phyloP scores from a whole-genome alignment of 1,140 invertebrate genomes.

The Meloidogyne hapla region DNA sequence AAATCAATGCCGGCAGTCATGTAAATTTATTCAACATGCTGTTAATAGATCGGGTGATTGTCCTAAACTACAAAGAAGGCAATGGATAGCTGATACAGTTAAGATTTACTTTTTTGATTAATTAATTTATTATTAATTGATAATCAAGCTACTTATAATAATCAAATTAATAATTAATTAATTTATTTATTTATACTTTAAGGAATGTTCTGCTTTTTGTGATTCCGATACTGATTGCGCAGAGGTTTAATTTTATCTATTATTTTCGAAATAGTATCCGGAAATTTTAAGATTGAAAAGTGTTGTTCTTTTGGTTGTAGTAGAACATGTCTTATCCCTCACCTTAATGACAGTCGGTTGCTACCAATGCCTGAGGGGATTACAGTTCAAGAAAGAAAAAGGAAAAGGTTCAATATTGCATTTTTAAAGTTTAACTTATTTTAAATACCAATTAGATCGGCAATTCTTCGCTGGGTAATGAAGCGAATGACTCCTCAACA shows the following conservation, averaged over 20 bases:
- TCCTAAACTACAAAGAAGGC: conserved; percentile 27
- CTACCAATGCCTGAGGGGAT: conserved; percentile 54
- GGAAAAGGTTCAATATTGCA: conserved; percentile 55
- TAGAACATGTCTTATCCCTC: conserved; percentile 45
- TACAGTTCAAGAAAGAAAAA: conserved; percentile 52
- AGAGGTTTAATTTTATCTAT: conserved; percentile 45
- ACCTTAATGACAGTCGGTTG: conserved; percentile 38
- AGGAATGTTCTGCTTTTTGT: conserved; percentile 57
- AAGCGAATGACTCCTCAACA: conserved; percentile 50
- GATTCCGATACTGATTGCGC: conserved; percentile 54
- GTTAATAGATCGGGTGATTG: conserved; percentile 51
- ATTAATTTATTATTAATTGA: background rate
- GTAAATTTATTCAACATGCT: conserved; percentile 48
- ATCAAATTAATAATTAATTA: too few species aligned
- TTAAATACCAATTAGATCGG: conserved; percentile 39
- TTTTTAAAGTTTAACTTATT: too few species aligned
- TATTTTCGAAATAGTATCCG: conserved; percentile 22
- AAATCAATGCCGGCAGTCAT: conserved; percentile 50
- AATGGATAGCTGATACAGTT: background rate
- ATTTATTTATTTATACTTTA: conserved; percentile 1
- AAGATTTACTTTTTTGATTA: background rate
- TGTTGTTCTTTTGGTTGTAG: conserved; percentile 52
- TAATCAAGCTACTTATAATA: too few species aligned
- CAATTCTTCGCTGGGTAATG: conserved; percentile 57
- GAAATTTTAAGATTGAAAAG: conserved; percentile 38